Evolutionary conservation across 2,888 invertebrate species (phyloP), one percentile per base, ranked within the genome.

Genomic region (Cacoxenus indagator): DNA sequence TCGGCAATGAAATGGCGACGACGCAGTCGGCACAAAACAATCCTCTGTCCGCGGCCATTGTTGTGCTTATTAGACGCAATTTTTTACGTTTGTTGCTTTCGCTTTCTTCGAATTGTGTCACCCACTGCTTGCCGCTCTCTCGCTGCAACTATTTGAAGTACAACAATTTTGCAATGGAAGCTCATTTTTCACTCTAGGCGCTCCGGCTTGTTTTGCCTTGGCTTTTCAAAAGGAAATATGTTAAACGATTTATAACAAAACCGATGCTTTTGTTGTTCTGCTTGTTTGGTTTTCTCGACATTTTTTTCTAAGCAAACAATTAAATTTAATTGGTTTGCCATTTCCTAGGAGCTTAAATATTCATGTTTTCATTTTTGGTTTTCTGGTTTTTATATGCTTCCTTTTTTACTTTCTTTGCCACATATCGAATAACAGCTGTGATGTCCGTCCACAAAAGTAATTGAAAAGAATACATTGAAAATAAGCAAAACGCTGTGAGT

Each of bases 31-130:
- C 37, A 37, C 8, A 8, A 37, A 37, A 4, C 8, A 37, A 37
- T 37, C 37, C 37, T 2, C 54, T 24, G 22, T 24, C 3, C 26
- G 54, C n/a, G n/a, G n/a, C 24, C 24, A 54, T 54, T 54, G 54
- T 54, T 54, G 24, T 54, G 54, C 54, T 54, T 54, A 54, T 54
- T 54, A 54, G 54, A 54, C 14, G 54, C 24, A 9, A 54, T 54
- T 54, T 54, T 22, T 24, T n/a, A n/a, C n/a, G n/a, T 54, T 54
- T 54, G 54, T 54, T 19, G 22, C 17, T 54, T 54, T 54, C 24
- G 4, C 11, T 54, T 54, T 37, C 37, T 4, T 14, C 1, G 9
- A 2, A 5, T 14, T 37, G n/a, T n/a, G n/a, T n/a, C n/a, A n/a
- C n/a, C 37, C 37, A 5, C 2, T 5, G 37, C 14, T 14, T 37